These are phyloP conservation scores for Hydriomena furcata DNA, from an alignment of 2,888 invertebrate species.

Conservation along the genomic window DNA sequence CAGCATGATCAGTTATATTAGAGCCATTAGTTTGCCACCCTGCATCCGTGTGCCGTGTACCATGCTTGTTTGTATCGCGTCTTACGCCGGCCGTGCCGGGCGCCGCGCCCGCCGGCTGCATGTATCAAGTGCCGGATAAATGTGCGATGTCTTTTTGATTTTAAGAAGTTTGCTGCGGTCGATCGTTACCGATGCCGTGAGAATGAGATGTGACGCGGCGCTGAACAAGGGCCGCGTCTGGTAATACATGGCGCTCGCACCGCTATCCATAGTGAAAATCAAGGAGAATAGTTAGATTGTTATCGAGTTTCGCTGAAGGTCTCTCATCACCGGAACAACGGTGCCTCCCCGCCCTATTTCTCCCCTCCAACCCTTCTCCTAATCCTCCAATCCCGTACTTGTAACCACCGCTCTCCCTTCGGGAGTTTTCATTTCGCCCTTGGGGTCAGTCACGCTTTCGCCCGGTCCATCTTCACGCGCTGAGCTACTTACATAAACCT, in stretches of 20 bases:
- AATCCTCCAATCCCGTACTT: constrained; percentile 29
- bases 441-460: constrained; percentile 76
- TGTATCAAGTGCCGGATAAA: constrained; percentile 70
- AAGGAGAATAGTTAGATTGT: constrained; percentile 64
- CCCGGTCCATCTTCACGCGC: constrained; percentile 79
- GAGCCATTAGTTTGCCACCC: constrained; percentile 69
- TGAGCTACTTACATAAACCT: constrained; percentile 76
- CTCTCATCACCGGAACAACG: constrained; percentile 68
- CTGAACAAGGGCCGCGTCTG: constrained; percentile 44
- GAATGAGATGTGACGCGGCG: constrained; percentile 45
- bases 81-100: constrained; percentile 49
- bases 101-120: constrained; percentile 65
- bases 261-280: constrained; percentile 79
- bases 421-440: constrained; percentile 63
- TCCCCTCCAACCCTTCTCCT: constrained; percentile 40
- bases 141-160: constrained; percentile 82
- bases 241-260: constrained; percentile 56
- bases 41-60: constrained; percentile 76
- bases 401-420: constrained; percentile 44
- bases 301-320: constrained; percentile 80
- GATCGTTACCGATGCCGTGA: constrained; percentile 50
- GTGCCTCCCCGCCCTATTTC: constrained; percentile 38
- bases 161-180: constrained; percentile 69
- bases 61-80: constrained; percentile 59
- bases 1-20: constrained; percentile 64